Evolutionary conservation across 2,888 invertebrate genomes (phyloP).

Genomic region (Spisula subtruncata): DNA sequence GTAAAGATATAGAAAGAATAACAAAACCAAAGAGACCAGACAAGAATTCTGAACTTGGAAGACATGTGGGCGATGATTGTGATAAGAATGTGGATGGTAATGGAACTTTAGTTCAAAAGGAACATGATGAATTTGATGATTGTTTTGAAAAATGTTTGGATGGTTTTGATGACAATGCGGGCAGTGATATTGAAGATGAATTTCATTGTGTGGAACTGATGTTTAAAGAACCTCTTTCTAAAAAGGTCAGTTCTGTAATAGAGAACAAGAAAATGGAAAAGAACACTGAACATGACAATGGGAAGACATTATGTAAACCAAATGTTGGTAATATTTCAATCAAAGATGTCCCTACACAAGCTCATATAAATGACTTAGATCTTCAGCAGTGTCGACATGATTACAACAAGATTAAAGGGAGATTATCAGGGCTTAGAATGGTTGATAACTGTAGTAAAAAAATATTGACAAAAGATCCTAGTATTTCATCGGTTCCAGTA

Average conservation of each 20-base stretch:
- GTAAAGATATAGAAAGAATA: slow-evolving; percentile 36
- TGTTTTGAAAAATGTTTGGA: slow-evolving; percentile 4
- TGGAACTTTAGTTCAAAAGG: background rate
- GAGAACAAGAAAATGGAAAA: background rate
- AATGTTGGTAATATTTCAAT: background rate
- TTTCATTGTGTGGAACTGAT: background rate
- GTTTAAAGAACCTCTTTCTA: background rate
- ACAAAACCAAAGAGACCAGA: background rate
- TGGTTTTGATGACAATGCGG: background rate
- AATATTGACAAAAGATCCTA: background rate
- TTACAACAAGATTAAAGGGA: background rate
- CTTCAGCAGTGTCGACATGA: background rate
- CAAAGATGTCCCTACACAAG: background rate
- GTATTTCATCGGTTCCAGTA: too few species aligned
- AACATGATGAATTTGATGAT: slow-evolving; percentile 33
- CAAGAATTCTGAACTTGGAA: background rate
- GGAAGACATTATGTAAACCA: background rate
- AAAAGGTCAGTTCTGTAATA: background rate
- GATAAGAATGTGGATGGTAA: background rate
- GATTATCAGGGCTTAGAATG: background rate
- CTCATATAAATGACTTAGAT: background rate
- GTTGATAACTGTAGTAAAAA: background rate
- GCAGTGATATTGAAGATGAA: background rate
- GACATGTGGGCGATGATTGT: background rate
- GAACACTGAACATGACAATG: background rate